phyloP scores from a whole-genome alignment of 2,797 vertebrate genomes.

The Peromyscus nudipes region DNA sequence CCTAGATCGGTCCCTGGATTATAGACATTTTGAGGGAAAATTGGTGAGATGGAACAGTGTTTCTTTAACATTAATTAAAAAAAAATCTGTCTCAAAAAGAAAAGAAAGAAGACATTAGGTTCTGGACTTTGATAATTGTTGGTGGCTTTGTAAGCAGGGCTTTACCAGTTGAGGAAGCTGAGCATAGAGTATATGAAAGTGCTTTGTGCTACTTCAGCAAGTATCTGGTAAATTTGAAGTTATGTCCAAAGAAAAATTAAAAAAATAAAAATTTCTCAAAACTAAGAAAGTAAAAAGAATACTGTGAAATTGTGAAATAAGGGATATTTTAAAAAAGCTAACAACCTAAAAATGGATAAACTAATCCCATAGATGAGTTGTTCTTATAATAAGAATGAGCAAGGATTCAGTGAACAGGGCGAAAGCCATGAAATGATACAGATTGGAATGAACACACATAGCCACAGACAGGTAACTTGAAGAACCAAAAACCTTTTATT shows the following conservation, averaged over 20 bases:
- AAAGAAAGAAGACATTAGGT: background rate
- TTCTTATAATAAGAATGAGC: background rate
- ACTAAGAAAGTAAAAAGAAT: background rate
- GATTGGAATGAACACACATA: background rate
- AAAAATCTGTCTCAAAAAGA: background rate
- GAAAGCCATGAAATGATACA: background rate
- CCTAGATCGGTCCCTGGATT: background rate
- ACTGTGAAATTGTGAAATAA: background rate
- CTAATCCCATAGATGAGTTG: background rate
- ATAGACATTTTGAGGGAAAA: background rate
- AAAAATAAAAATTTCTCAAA: slow-evolving; percentile 1
- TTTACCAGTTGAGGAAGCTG: background rate
- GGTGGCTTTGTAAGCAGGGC: background rate
- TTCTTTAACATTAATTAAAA: background rate
- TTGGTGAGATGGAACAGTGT: background rate
- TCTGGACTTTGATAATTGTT: background rate
- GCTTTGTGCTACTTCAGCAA: background rate
- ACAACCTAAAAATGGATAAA: background rate
- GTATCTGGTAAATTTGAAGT: background rate
- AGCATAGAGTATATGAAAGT: background rate
- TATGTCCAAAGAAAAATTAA: slow-evolving; percentile 21
- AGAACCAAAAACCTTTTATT: background rate
- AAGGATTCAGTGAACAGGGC: background rate
- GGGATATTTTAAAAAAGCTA: background rate
- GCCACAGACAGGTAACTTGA: background rate